A percentile compares a stretch with the other conserved stretches of the same genome.
phyloP scores from a whole-genome alignment of 1,140 invertebrate species.

The Potamilus streckersoni region DNA sequence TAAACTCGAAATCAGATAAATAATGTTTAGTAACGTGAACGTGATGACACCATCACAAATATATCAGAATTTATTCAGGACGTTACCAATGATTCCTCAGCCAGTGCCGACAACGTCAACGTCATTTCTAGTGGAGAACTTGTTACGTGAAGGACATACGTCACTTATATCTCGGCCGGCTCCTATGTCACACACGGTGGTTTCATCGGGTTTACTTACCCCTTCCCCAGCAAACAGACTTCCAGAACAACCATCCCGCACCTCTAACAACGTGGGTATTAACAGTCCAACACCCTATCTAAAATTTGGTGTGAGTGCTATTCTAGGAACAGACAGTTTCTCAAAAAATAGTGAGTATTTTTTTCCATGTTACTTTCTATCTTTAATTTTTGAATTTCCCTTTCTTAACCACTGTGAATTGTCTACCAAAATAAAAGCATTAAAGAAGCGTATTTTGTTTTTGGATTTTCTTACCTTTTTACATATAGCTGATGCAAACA shows the following conservation, averaged over 20 bases:
- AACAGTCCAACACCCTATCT: conserved; percentile 74
- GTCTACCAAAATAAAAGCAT: not conserved
- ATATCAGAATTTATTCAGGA: conserved; percentile 52
- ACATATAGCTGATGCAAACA: no score
- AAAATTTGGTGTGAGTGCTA: conserved; percentile 93
- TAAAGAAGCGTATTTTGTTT: not conserved
- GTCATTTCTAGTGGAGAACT: conserved; percentile 72
- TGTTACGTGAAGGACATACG: conserved; percentile 67
- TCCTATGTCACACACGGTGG: conserved; percentile 28
- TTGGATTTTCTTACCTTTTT: no score
- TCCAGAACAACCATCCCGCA: conserved; percentile 4
- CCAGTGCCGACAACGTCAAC: conserved; percentile 40
- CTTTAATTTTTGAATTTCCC: not conserved
- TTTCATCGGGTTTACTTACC: conserved; percentile 10
- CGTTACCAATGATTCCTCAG: conserved; percentile 29
- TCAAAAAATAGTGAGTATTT: conserved; percentile 28
- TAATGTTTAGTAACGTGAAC: conserved; percentile 16
- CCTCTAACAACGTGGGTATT: conserved; percentile 2
- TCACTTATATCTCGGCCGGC: conserved; percentile 29
- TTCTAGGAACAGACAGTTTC: conserved; percentile 70
- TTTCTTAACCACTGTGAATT: not conserved
- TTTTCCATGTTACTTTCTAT: not conserved
- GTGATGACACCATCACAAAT: conserved; percentile 50
- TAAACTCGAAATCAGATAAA: no score
- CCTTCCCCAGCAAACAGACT: not conserved